Evolutionary conservation across 2,797 vertebrate species (phyloP), one percentile per base, ranked within the genome.

Genomic region (Craterocephalus amniculus): DNA sequence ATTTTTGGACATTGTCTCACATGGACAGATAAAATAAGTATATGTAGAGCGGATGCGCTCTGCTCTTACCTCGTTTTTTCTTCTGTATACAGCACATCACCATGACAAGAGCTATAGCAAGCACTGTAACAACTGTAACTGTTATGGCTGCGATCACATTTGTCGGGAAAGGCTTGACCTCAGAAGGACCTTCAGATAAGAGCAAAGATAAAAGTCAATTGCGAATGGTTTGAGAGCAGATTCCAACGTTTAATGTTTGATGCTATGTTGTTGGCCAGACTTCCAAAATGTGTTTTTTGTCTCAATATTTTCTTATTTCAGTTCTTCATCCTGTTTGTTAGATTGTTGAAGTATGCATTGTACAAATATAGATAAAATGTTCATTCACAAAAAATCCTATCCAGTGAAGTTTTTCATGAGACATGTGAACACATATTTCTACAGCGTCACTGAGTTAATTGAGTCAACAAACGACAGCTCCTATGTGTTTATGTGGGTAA

Each of bases 81-180:
- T 4, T 62, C 9, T 2, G 0, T 2, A 7, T 0, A 2, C 11
- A 22, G 4, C 9, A 43, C 4, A 34, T 3, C 4, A 14, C 11
- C 6, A 1, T 0, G 2, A 52, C 4, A 11, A 24, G n/a, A n/a
- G n/a, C 24, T 12, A 16, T 10, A 31, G 35, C 35, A 10, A 12
- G 6, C 35, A 55, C 36, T 29, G 48, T 1, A 0, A 52, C 2
- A 16, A 54, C n/a, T n/a, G n/a, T 38, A 27, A 4, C n/a, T 34
- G 35, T n/a, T n/a, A n/a, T n/a, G n/a, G n/a, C 58, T 14, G 4
- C 6, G 4, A 66, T 9, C 18, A 43, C n/a, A 11, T 4, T 26
- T 26, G 8, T 1, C 13, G 0, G 2, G 10, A 8, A 2, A 6
- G 0, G 0, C 7, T 1, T 20, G 4, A 3, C 1, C 31, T 12